Base-by-base conservation (phyloP, 2,888 invertebrate genomes). In the Molanna angustata region DNA sequence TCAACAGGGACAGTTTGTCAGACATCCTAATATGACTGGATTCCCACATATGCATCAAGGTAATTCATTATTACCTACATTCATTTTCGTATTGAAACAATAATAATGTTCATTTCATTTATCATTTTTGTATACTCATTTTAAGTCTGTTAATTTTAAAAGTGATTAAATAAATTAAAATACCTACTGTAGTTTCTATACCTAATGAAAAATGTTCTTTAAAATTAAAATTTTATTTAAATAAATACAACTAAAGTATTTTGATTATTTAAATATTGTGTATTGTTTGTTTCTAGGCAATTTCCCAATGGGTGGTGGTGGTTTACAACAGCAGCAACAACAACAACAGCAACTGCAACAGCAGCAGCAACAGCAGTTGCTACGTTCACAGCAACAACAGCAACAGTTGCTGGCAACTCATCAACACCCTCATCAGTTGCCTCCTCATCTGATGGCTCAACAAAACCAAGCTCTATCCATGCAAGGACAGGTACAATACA, bases 341-440 rank as follows among this genome's bases (percentile, higher is more conserved):
- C 82, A 84, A 64, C 78, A 84, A 62, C 68, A 80, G 65, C 80
- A 79, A 60, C 79, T 79, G 59, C 76, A 78, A 1, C 60, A 74
- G 56, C 76, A 73, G 62, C 73, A 76, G 53, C 80, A 80, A 79
- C 79, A 85, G 60, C 85, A 85, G 63, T 68, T 86, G 58, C 67
- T 85, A 71, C 85, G 86, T 76, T 65, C 69, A 16, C 73, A 74
- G 60, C 79, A 79, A 59, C 79, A 79, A 21, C 74, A 75, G 19
- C 52, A 61, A 57, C 79, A 78, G 50, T 63, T 68, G 63, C 61
- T 65, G 2, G 64, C 66, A 20, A 50, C 66, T 32, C 62, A 62
- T 49, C 61, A 62, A 31, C 59, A 60, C 20, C 61, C 59, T n/a
- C 61, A 61, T 19, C 49, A 52, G 14, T 35, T 59, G 20, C 74